Percentiles rank a stretch among this genome's conserved stretches.
phyloP scores from a whole-genome alignment of 2,113 vertebrate species.

The Myrmophylax atrothorax region DNA sequence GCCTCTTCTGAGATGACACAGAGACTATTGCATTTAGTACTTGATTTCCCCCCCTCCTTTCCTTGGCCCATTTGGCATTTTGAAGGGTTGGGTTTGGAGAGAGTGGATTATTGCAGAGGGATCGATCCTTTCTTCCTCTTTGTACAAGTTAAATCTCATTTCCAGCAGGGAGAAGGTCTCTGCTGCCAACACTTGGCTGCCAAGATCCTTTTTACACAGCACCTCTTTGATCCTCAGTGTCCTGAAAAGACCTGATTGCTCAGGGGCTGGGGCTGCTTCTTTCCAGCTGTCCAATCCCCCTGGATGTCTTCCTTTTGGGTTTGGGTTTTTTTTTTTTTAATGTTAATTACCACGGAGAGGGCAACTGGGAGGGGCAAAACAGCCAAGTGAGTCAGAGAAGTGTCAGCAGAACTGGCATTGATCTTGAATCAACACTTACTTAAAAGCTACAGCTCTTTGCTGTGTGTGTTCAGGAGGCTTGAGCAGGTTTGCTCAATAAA shows the following conservation, averaged over 20 bases:
- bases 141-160: not conserved
- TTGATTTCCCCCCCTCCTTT: not conserved
- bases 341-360: not conserved
- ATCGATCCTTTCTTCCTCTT: not conserved
- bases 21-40: not conserved
- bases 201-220: not conserved
- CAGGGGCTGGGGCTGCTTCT: not conserved
- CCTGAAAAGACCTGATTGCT: constrained; percentile 16
- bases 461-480: not conserved
- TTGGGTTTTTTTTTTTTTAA: not conserved
- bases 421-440: not conserved
- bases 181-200: constrained; percentile 9
- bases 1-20: not conserved
- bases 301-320: not conserved
- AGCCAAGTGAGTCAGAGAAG: not conserved
- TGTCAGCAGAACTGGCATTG: not conserved
- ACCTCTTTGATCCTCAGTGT: constrained; percentile 10
- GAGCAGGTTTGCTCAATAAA: not conserved
- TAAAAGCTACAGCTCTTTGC: not conserved
- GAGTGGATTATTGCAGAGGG: not conserved
- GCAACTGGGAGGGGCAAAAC: not conserved
- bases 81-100: not conserved
- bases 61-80: not conserved
- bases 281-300: constrained; percentile 11
- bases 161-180: not conserved